These are phyloP conservation scores for Napeogenes sylphis DNA, from an alignment of 2,888 invertebrate species.

Conservation along the genomic window DNA sequence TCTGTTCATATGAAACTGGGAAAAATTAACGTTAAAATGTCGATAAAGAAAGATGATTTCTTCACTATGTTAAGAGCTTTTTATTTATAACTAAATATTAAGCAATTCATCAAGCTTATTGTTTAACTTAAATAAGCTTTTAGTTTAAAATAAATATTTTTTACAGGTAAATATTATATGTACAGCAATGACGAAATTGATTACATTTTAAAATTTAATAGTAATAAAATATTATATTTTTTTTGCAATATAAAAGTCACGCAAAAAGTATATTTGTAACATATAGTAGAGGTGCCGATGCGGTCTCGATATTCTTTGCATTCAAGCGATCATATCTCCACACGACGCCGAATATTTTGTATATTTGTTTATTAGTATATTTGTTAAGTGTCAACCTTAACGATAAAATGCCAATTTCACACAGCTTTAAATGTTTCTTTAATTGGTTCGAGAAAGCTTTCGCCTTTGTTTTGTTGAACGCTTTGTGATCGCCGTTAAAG, in stretches of 20 bases:
- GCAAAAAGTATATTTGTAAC: constrained; percentile 32
- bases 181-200: no score
- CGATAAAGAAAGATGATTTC: no score
- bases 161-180: no score
- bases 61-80: no score
- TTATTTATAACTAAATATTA: no score
- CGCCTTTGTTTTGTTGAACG: constrained; percentile 14
- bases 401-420: constrained; percentile 53
- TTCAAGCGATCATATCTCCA: constrained; percentile 63
- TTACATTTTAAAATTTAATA: no score
- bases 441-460: constrained; percentile 31
- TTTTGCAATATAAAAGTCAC: background rate
- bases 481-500: background rate
- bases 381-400: constrained; percentile 3
- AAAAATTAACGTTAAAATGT: no score
- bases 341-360: constrained; percentile 66
- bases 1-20: no score
- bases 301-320: constrained; percentile 56
- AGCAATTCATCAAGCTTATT: no score
- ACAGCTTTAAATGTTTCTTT: constrained; percentile 36
- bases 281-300: constrained; percentile 44
- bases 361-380: constrained; percentile 33
- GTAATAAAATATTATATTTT: background rate
- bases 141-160: no score
- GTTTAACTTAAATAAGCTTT: no score